Base-by-base conservation (phyloP, 1,140 invertebrate genomes). In the Zaprionus camerounensis region DNA sequence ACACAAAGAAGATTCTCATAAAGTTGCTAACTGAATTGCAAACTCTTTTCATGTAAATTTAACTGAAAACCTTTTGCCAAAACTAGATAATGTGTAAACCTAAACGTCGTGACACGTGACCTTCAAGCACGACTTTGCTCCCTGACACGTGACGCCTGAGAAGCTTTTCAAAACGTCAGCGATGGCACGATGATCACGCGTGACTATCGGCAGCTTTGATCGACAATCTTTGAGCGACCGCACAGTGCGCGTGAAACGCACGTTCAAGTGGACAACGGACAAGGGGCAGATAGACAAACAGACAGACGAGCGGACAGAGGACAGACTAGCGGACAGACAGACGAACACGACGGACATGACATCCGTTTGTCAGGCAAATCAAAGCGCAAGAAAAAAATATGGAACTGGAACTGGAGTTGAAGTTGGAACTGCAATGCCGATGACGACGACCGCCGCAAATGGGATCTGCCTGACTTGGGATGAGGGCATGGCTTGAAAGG, bases 261-360 rank as follows among this genome's bases (percentile, higher is more conserved):
- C 73, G 80, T 84, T 73, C 67, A 53, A 69, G 26, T 61, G 58
- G 62, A 59, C 51, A 34, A 31, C n/a, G 62, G 28, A 34, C 66
- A 28, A 49, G 56, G 3, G 46, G 20, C 9, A 9, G 12, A 26
- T 9, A 46, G 38, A 41, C 28, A 5, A 34, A 24, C 26, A 53
- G n/a, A 31, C 67, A 22, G 58, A 64, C 24, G 3, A 20, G 26
- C 11, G 7, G 4, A 22, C 5, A 46, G 2, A 6, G 15, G 15
- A 44, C 13, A 6, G 24, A 59, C n/a, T 3, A 41, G 22, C 17
- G 12, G 12, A 73, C 7, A 38, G 73, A 65, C 63, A 72, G 73
- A 84, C 66, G 49, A 55, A 71, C 82, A 76, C 78, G 82, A 86
- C 77, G 70, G 26, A 65, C 77, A 57, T 79, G 77, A 79, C 82